Evolutionary conservation across 2,797 vertebrate genomes (phyloP).

Genomic region (Cirrhinus molitorella): DNA sequence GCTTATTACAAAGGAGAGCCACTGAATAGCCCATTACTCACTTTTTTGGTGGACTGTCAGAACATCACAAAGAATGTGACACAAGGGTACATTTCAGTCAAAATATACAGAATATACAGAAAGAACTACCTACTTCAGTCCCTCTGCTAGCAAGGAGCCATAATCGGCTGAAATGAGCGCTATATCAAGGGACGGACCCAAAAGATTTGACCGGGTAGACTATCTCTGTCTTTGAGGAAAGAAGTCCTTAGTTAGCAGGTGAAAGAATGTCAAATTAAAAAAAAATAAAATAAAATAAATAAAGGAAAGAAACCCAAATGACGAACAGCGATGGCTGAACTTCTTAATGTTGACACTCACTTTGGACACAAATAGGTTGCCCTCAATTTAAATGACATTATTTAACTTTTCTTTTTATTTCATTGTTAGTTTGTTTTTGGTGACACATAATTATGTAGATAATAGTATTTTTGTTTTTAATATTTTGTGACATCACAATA

Average conservation of each 20-base stretch:
- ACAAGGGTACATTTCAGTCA: constrained; percentile 63
- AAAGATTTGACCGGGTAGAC: constrained; percentile 81
- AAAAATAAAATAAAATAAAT: constrained; percentile 36
- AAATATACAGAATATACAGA: constrained; percentile 73
- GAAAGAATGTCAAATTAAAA: constrained; percentile 62
- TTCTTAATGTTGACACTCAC: constrained; percentile 19
- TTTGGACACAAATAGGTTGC: neutral
- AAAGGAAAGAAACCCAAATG: constrained; percentile 49
- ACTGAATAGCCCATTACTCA: constrained; percentile 12
- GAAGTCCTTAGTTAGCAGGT: constrained; percentile 75
- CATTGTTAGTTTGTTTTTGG: neutral
- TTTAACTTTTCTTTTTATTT: neutral
- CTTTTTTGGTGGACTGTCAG: neutral
- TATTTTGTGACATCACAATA: neutral
- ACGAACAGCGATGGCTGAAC: constrained; percentile 72
- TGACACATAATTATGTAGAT: neutral
- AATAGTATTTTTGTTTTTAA: neutral
- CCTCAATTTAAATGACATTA: neutral
- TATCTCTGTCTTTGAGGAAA: constrained; percentile 80
- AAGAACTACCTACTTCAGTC: constrained; percentile 78
- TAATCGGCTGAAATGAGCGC: constrained; percentile 79
- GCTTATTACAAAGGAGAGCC: neutral
- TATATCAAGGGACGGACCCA: constrained; percentile 78
- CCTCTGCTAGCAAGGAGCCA: constrained; percentile 77
- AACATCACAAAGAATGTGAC: constrained; percentile 27